phyloP scores from a whole-genome alignment of 2,888 invertebrate genomes.

The Dioctria rufipes region DNA sequence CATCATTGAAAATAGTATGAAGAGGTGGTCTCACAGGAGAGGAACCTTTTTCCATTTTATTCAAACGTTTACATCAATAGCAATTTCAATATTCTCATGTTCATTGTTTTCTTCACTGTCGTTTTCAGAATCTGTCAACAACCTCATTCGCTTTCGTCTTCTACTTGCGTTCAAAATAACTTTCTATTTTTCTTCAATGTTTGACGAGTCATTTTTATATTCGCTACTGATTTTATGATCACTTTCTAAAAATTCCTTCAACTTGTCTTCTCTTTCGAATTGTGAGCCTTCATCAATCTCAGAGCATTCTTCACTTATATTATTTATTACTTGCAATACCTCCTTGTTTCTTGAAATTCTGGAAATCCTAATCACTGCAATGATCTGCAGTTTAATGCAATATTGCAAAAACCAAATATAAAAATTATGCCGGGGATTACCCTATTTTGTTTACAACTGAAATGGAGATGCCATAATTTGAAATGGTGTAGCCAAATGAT shows the following conservation, averaged over 20 bases:
- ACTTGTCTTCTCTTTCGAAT: background rate
- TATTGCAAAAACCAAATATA: background rate
- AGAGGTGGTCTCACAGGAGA: constrained; percentile 11
- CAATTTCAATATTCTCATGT: constrained; percentile 22
- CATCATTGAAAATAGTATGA: constrained; percentile 15
- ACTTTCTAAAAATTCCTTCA: background rate
- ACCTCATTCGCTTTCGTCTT: constrained; percentile 16
- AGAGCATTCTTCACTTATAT: background rate
- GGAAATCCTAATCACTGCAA: no score
- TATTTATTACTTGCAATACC: constrained; percentile 8
- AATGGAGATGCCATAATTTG: no score
- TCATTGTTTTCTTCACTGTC: constrained; percentile 21
- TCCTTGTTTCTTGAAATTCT: constrained; percentile 3
- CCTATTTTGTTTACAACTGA: no score
- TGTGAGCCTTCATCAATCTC: constrained; percentile 8
- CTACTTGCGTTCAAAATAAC: background rate
- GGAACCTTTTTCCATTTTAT: constrained; percentile 3
- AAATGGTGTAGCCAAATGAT: no score
- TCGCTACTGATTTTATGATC: background rate
- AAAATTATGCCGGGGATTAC: background rate
- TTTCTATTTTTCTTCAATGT: background rate
- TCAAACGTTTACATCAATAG: constrained; percentile 9
- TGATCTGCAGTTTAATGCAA: background rate
- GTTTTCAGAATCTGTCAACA: constrained; percentile 20
- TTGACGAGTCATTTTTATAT: background rate